Conservation (phyloP, 2,113 vertebrate species). For the Cololabis saira region DNA sequence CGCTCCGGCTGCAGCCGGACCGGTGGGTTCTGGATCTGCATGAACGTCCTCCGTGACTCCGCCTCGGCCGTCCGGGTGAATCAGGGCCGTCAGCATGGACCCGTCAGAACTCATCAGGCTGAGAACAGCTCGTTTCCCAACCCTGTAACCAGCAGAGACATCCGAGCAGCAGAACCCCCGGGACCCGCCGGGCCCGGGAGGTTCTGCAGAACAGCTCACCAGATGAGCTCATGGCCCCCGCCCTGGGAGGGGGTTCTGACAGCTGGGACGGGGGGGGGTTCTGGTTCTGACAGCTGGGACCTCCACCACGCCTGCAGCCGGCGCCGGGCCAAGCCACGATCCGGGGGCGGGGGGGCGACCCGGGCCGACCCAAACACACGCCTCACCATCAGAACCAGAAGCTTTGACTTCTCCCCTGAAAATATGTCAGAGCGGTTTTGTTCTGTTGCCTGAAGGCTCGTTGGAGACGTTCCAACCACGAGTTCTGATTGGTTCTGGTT, state of each 20-base stretch:
- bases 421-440: too few species aligned
- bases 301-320: constrained; percentile 22
- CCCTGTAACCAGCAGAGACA: constrained; percentile 38
- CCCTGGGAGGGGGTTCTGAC: constrained; percentile 50
- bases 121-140: constrained; percentile 18
- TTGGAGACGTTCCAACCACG: too few species aligned
- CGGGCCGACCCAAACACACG: too few species aligned
- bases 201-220: constrained; percentile 17
- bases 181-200: constrained; percentile 40
- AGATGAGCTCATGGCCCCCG: constrained; percentile 71
- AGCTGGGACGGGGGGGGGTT: too few species aligned
- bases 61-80: constrained; percentile 9
- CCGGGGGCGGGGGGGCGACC: constrained; percentile 13
- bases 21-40: constrained; percentile 35
- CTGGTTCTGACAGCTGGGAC: constrained; percentile 52
- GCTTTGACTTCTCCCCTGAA: too few species aligned
- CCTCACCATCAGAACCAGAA: too few species aligned
- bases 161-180: constrained; percentile 26
- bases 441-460: too few species aligned
- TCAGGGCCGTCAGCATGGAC: constrained; percentile 5
- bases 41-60: constrained; percentile 34
- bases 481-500: too few species aligned
- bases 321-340: too few species aligned
- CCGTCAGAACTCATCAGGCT: constrained; percentile 35
- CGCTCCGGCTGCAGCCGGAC: too few species aligned